Evolutionary conservation across 2,888 invertebrate species (phyloP).

Genomic region (Gibbula magus): DNA sequence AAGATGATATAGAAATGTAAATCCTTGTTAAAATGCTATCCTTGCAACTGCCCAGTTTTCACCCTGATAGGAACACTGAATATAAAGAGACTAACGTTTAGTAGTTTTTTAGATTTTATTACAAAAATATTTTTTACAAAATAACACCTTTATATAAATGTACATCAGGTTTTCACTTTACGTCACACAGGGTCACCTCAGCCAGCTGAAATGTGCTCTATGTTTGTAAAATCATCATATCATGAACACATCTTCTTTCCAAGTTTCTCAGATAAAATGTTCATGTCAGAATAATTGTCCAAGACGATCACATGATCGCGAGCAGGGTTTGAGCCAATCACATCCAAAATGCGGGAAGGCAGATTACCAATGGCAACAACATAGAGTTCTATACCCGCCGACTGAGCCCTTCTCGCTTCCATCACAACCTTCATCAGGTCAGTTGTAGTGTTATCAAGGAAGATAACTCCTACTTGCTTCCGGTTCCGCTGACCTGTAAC

Average conservation of each 20-base stretch:
- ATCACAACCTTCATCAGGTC: conserved; percentile 5
- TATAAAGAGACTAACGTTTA: no score
- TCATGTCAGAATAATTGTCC: not conserved
- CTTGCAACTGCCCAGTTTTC: no score
- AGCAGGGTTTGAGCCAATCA: conserved; percentile 12
- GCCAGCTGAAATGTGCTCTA: no score
- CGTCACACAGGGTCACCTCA: no score
- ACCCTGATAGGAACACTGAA: no score
- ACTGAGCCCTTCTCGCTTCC: not conserved
- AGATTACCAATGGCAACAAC: conserved; percentile 3
- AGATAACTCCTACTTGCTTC: not conserved
- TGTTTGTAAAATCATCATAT: no score
- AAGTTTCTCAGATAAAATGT: not conserved
- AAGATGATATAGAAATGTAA: no score
- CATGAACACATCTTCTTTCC: conserved; percentile 14
- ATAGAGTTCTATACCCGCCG: not conserved
- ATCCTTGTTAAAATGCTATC: no score
- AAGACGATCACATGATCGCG: conserved; percentile 3
- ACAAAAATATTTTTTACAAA: no score
- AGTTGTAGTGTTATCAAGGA: not conserved
- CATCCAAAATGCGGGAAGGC: not conserved
- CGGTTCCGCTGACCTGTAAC: not conserved
- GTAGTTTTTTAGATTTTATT: no score
- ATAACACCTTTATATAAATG: no score
- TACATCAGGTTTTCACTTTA: no score